Evolutionary conservation across 2,113 vertebrate genomes (phyloP), one percentile per base, ranked within the genome.

Genomic region (Pituophis catenifer): DNA sequence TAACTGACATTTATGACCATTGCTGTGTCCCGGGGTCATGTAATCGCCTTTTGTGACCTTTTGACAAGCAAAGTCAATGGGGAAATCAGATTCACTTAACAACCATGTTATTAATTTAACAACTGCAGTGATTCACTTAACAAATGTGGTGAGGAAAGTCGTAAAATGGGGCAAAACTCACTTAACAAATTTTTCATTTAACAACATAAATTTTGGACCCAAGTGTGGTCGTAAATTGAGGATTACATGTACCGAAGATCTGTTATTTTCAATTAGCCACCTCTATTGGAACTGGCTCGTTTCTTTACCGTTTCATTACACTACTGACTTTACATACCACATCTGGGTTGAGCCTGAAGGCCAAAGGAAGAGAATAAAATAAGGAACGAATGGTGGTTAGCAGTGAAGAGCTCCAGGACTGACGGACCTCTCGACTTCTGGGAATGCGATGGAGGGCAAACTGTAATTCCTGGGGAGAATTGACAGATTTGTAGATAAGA

Each of bases 341-440:
- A 97, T 99, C 99, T n/a, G 99, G 99, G 95, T 98, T 98, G 93
- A 98, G 95, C 95, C 92, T 98, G 96, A 98, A 98, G 94, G 98
- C 97, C 94, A 99, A 96, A 19, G 98, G 99, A 3, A 99, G 24
- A 3, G 98, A 98, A 50, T 97, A 97, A 8, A 98, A 88, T n/a
- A 98, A 89, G 86, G 99, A 98, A 1, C 96, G 94, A 0, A 99
- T 38, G 0, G 98, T 99, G 94, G 98, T 99, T 92, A 98, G 1
- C 70, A 98, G 95, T 0, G 99, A 98, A 21, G 99, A 99, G 6
- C 91, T 96, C 99, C 99, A 99, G 0, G 99, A 98, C 92, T 99
- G 99, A 52, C 94, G 97, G 17, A 99, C 99, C 96, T 99, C 99
- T 0, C 99, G 98, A 95, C 99, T 99, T 11, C 99, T 98, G 19